Percentiles rank a stretch among this genome's conserved stretches.
phyloP scores from a whole-genome alignment of 2,888 invertebrate species.

The Amphipoea oculea region DNA sequence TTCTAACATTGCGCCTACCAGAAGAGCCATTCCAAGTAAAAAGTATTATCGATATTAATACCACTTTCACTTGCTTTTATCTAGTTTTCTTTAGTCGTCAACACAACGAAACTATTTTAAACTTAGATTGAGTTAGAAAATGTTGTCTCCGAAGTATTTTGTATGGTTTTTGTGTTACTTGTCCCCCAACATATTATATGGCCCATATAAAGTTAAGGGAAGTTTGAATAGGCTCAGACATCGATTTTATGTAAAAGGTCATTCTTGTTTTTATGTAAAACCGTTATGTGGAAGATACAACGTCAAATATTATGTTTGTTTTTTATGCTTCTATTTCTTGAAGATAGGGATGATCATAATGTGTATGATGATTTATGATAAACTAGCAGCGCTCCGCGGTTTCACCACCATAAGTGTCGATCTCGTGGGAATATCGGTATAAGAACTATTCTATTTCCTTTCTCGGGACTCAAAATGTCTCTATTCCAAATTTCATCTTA shows the following conservation, averaged over 20 bases:
- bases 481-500: too few relatives aligned
- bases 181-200: slow-evolving; percentile 48
- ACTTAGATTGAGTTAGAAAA: slow-evolving; percentile 83
- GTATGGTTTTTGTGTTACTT: slow-evolving; percentile 70
- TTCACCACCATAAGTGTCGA: too few relatives aligned
- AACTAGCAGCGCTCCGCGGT: neutral
- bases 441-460: too few relatives aligned
- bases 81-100: slow-evolving; percentile 65
- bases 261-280: slow-evolving; percentile 56
- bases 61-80: slow-evolving; percentile 62
- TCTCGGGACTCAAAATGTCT: too few relatives aligned
- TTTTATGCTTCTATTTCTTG: slow-evolving; percentile 49
- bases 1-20: slow-evolving; percentile 38
- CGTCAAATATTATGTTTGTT: slow-evolving; percentile 49
- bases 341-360: slow-evolving; percentile 36
- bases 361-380: slow-evolving; percentile 35
- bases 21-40: slow-evolving; percentile 52
- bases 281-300: slow-evolving; percentile 39
- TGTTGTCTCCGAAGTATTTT: slow-evolving; percentile 71
- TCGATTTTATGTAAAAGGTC: slow-evolving; percentile 58
- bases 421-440: too few relatives aligned
- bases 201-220: slow-evolving; percentile 53
- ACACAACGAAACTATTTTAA: slow-evolving; percentile 80
- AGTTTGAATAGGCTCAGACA: slow-evolving; percentile 53
- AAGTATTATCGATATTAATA: slow-evolving; percentile 68